Base-by-base conservation (phyloP, 2,113 vertebrate genomes). In the Ciconia boyciana region DNA sequence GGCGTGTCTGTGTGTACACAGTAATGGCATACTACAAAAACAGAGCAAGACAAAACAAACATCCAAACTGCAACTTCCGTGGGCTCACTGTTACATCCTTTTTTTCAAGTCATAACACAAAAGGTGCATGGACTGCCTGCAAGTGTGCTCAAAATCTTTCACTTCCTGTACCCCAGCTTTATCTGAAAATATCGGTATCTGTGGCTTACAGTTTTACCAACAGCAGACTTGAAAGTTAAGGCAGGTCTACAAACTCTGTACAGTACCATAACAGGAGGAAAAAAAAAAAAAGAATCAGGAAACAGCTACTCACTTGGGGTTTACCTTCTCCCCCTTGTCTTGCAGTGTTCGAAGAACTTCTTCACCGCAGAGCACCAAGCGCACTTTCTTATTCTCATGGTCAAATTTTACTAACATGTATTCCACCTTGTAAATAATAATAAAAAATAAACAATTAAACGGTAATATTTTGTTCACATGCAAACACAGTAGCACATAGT, bases 361-460 rank as follows among this genome's bases (percentile, higher is more conserved):
- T 81, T 97, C 98, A 76, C 98, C 98, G 4, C 98, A 98, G 86
- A 99, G 97, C 60, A 98, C 69, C 74, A 99, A 97, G 9, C 96
- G 98, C 31, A 98, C 99, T 97, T 98, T 99, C 95, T 99, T 98
- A 70, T 99, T 97, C 87, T 99, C 98, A 79, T 99, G 99, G 91
- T 99, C 99, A 93, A 99, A 98, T 80, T 99, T 98, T 72, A 99
- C 98, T 95, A 99, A 94, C 99, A 99, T 99, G 97, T 99, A 99
- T 87, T 99, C 99, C 74, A 99, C 99, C 99, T 99, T 86, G 77
- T 74, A 97, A 91, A 84, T 66, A 93, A 95, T 5, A 93, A 94
- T 39, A 88, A 55, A 8, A 79, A 80, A 18, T 9, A 83, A 92
- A 20, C 11, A 52, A 49, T 44, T 32, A 90, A 44, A 87, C 22